Percentiles rank a stretch among this genome's conserved stretches.
phyloP scores from a whole-genome alignment of 2,888 invertebrate species.

The Drosophila birchii region DNA sequence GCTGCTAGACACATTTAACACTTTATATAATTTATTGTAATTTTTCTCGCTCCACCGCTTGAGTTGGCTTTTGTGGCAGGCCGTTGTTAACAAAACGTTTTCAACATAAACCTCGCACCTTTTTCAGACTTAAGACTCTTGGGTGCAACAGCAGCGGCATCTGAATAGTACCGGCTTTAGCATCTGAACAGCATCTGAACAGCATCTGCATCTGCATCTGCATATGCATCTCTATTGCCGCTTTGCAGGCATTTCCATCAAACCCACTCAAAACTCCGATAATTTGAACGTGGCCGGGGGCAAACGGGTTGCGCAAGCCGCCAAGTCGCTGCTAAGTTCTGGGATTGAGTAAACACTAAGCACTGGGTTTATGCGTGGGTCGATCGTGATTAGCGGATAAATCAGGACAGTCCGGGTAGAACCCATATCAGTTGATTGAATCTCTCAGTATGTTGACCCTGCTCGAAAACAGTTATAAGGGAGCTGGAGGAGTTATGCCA shows the following conservation, averaged over 20 bases:
- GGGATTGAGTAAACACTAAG: slow-evolving; percentile 48
- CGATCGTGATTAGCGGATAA: slow-evolving; percentile 55
- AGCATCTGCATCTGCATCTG: slow-evolving; percentile 36
- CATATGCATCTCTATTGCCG: slow-evolving; percentile 50
- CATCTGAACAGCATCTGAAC: slow-evolving; percentile 10
- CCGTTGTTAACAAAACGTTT: slow-evolving; percentile 81
- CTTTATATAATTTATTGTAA: slow-evolving; percentile 80
- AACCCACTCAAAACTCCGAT: slow-evolving; percentile 71
- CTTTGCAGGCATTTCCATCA: slow-evolving; percentile 52
- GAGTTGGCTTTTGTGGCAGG: slow-evolving; percentile 42
- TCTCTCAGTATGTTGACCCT: slow-evolving; percentile 34
- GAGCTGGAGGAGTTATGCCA: neutral
- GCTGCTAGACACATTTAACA: slow-evolving; percentile 69
- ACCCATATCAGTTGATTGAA: slow-evolving; percentile 46
- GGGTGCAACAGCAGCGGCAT: slow-evolving; percentile 33
- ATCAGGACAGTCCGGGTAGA: slow-evolving; percentile 30
- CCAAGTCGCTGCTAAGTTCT: slow-evolving; percentile 33
- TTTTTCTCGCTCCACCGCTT: slow-evolving; percentile 55
- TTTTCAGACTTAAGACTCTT: slow-evolving; percentile 36
- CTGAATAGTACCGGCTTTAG: neutral
- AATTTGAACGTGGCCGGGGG: slow-evolving; percentile 58
- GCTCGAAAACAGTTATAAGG: slow-evolving; percentile 12
- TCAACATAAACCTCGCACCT: slow-evolving; percentile 79
- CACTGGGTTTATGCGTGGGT: slow-evolving; percentile 54
- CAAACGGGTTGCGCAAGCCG: slow-evolving; percentile 66